A percentile compares a stretch with the other conserved stretches of the same genome.
Evolutionary conservation across 2,113 vertebrate species (phyloP).

Genomic region (Glareola pratincola): DNA sequence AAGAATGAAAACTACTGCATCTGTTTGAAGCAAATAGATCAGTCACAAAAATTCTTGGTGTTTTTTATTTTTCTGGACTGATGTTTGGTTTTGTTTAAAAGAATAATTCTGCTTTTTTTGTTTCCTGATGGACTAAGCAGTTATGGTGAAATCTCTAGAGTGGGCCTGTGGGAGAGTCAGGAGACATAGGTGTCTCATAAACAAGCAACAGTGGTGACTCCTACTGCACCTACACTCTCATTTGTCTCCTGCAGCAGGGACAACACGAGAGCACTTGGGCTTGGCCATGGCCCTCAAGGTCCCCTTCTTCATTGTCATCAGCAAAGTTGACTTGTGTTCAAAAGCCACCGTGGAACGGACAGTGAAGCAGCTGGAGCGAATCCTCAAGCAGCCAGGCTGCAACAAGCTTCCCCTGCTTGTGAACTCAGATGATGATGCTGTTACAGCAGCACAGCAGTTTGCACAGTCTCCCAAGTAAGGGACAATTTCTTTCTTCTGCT

Average conservation of each 20-base stretch:
- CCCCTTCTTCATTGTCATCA: conserved; percentile 97
- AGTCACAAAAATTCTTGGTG: background rate
- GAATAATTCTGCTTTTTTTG: background rate
- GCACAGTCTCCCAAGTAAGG: conserved; percentile 93
- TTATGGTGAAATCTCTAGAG: background rate
- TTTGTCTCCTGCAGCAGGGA: conserved; percentile 82
- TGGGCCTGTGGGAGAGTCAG: background rate
- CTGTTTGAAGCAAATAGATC: background rate
- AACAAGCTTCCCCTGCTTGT: conserved; percentile 94
- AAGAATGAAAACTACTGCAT: background rate
- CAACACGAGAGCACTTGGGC: conserved; percentile 93
- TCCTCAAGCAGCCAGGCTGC: conserved; percentile 96
- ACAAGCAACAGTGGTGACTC: background rate
- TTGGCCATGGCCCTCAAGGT: conserved; percentile 96
- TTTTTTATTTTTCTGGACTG: background rate
- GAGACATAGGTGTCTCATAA: background rate
- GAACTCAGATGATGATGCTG: conserved; percentile 87
- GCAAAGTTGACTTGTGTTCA: conserved; percentile 94
- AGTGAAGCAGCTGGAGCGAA: conserved; percentile 91
- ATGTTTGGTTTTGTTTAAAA: background rate
- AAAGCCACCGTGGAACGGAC: conserved; percentile 92
- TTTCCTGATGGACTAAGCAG: background rate
- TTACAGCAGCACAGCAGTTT: conserved; percentile 95
- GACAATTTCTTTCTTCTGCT: background rate
- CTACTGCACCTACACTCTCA: background rate